These are phyloP conservation scores for Acleris literana DNA, from an alignment of 2,888 invertebrate species.

Conservation along the genomic window DNA sequence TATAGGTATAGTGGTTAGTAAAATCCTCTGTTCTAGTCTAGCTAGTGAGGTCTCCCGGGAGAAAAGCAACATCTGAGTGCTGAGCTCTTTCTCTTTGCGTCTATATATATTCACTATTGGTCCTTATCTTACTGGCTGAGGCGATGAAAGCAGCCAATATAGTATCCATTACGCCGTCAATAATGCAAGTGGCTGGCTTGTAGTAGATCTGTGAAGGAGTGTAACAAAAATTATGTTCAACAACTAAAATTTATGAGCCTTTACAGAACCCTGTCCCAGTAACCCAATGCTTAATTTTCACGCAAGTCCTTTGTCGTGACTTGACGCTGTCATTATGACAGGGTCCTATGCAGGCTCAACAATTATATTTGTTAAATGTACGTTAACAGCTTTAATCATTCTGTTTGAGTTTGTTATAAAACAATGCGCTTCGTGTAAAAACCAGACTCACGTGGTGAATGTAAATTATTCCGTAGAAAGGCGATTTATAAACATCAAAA, in stretches of 20 bases:
- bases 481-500: conserved; percentile 68
- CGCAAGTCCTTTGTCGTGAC: no score
- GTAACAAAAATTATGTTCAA: no score
- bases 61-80: conserved; percentile 4
- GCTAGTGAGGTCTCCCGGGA: conserved; percentile 19
- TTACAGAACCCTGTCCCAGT: no score
- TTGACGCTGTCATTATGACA: no score
- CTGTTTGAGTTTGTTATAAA: conserved; percentile 8
- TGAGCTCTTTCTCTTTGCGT: conserved; percentile 3
- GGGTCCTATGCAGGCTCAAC: no score
- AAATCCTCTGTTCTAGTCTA: conserved; percentile 20
- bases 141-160: conserved; percentile 75
- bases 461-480: conserved; percentile 66
- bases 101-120: neutral
- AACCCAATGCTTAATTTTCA: no score
- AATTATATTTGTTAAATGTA: no score
- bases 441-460: conserved; percentile 70
- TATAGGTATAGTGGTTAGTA: neutral
- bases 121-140: conserved; percentile 66
- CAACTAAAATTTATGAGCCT: no score
- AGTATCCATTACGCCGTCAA: conserved; percentile 79
- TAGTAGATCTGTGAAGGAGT: conserved; percentile 67
- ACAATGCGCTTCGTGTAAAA: conserved; percentile 26
- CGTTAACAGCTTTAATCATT: neutral
- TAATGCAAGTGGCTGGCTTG: conserved; percentile 79